Evolutionary conservation across 2,797 vertebrate species (phyloP).

Genomic region (Luscinia megarhynchos): DNA sequence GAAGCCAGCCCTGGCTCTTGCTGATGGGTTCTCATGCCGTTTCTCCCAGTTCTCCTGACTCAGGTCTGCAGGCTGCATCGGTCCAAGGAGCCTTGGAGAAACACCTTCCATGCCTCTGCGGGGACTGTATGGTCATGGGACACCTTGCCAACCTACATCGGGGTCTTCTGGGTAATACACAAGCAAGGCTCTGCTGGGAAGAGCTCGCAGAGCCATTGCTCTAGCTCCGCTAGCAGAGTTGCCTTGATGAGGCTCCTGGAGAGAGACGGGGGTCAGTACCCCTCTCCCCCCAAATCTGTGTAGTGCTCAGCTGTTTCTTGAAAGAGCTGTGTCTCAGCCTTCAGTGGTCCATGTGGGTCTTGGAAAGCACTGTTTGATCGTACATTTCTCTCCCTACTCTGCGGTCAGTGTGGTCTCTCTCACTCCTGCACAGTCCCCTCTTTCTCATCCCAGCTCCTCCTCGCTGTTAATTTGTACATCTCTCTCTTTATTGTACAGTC

Average conservation of each 20-base stretch:
- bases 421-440: slow-evolving; percentile 75
- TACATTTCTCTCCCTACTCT: slow-evolving; percentile 76
- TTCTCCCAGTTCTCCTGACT: slow-evolving; percentile 74
- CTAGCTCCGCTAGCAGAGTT: slow-evolving; percentile 71
- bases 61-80: slow-evolving; percentile 73
- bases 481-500: slow-evolving; percentile 73
- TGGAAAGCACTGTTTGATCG: slow-evolving; percentile 75
- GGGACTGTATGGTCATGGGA: slow-evolving; percentile 74
- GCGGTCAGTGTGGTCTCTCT: slow-evolving; percentile 76
- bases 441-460: slow-evolving; percentile 75
- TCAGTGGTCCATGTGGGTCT: slow-evolving; percentile 72
- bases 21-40: slow-evolving; percentile 72
- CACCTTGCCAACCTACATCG: slow-evolving; percentile 71
- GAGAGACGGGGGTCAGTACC: slow-evolving; percentile 57
- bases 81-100: slow-evolving; percentile 75
- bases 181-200: slow-evolving; percentile 70
- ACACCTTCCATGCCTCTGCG: slow-evolving; percentile 74
- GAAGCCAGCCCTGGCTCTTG: slow-evolving; percentile 69
- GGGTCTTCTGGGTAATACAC: slow-evolving; percentile 71
- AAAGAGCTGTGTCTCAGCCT: slow-evolving; percentile 73
- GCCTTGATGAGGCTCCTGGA: slow-evolving; percentile 66
- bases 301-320: slow-evolving; percentile 70
- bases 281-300: slow-evolving; percentile 56
- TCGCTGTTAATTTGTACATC: slow-evolving; percentile 74
- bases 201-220: slow-evolving; percentile 68